phyloP scores from a whole-genome alignment of 2,113 vertebrate species.

The Rutilus rutilus region DNA sequence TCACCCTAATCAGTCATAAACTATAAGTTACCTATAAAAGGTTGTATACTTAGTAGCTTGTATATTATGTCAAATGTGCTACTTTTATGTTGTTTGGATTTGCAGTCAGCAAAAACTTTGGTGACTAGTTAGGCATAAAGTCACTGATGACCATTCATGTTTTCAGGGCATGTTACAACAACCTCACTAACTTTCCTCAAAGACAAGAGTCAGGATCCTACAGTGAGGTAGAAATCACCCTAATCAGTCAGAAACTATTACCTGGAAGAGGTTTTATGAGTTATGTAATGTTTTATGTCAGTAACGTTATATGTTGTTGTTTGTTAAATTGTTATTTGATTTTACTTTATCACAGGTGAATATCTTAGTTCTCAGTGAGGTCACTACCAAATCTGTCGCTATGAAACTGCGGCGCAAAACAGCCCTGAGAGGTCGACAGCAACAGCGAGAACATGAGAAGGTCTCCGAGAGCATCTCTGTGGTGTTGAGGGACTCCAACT shows the following conservation, averaged over 20 bases:
- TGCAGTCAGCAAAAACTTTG: neutral
- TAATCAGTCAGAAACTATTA: neutral
- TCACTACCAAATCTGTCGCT: neutral
- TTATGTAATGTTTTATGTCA: too few species aligned
- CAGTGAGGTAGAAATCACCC: conserved; percentile 39
- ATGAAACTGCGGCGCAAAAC: conserved; percentile 27
- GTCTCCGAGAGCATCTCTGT: neutral
- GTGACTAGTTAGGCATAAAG: neutral
- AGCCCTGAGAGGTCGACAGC: neutral
- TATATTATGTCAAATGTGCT: neutral
- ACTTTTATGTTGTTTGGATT: neutral
- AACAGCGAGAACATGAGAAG: neutral
- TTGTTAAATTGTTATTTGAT: neutral
- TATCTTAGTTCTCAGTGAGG: conserved; percentile 14
- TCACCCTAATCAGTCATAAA: neutral
- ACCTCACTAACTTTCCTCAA: conserved; percentile 13
- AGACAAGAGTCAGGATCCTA: conserved; percentile 14
- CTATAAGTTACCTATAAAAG: neutral
- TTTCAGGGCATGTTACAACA: conserved; percentile 13
- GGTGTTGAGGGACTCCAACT: neutral
- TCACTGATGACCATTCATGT: neutral
- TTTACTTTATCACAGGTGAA: conserved; percentile 7
- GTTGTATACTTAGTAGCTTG: neutral
- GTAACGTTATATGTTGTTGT: neutral
- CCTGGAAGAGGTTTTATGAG: neutral